These are phyloP conservation scores for Xylocampa areola DNA, from an alignment of 2,888 invertebrate species.

Conservation along the genomic window DNA sequence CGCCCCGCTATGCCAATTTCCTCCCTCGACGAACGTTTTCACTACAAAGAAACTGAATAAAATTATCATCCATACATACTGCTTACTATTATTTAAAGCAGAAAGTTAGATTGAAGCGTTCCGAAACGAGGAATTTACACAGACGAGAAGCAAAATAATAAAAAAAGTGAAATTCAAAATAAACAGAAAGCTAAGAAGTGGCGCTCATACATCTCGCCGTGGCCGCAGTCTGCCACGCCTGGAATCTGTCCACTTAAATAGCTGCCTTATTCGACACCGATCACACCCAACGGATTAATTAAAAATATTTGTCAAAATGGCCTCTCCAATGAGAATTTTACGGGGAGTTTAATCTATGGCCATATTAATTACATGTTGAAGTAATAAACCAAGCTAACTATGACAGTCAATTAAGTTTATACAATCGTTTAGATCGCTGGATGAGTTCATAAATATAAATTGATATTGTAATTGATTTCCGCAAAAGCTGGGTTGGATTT, in stretches of 20 bases:
- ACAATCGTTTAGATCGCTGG: slow-evolving; percentile 71
- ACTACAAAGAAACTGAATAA: slow-evolving; percentile 84
- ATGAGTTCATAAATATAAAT: slow-evolving; percentile 72
- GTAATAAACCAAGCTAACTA: slow-evolving; percentile 77
- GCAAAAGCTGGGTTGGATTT: slow-evolving; percentile 69
- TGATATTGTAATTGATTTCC: slow-evolving; percentile 75
- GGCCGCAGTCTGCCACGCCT: slow-evolving; percentile 74
- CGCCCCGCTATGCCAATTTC: slow-evolving; percentile 86
- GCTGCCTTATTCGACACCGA: slow-evolving; percentile 75
- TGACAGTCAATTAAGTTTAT: slow-evolving; percentile 77
- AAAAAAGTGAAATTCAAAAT: slow-evolving; percentile 61
- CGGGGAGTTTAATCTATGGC: slow-evolving; percentile 68
- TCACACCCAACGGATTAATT: slow-evolving; percentile 84
- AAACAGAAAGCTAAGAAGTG: slow-evolving; percentile 69
- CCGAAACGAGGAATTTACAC: slow-evolving; percentile 62
- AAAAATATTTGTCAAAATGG: slow-evolving; percentile 84
- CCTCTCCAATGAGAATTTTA: slow-evolving; percentile 75
- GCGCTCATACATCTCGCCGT: slow-evolving; percentile 70
- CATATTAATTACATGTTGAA: slow-evolving; percentile 76
- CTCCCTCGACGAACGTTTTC: slow-evolving; percentile 81
- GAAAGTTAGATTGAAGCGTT: slow-evolving; percentile 71
- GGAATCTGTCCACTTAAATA: slow-evolving; percentile 80
- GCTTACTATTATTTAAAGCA: slow-evolving; percentile 70
- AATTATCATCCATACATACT: slow-evolving; percentile 79
- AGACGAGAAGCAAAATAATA: slow-evolving; percentile 54